Conservation (phyloP, 2,888 invertebrate species). For the Meiosimyza decipiens region DNA sequence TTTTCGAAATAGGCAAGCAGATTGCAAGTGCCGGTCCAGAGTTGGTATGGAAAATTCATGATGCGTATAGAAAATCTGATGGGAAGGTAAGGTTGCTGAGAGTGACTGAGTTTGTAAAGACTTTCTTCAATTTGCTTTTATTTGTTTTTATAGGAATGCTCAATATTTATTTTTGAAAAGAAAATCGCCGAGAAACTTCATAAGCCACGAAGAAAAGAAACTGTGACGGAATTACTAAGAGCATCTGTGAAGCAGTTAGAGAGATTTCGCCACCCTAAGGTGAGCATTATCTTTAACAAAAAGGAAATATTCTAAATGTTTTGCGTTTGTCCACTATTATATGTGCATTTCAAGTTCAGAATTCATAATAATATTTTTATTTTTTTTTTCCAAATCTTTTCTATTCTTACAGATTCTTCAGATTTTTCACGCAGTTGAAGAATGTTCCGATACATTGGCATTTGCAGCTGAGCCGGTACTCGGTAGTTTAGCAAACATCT, state of each 20-base stretch:
- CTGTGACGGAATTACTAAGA: slow-evolving; percentile 88
- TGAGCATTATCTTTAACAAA: slow-evolving; percentile 44
- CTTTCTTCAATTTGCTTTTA: background rate
- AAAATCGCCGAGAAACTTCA: slow-evolving; percentile 90
- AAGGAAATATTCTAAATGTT: background rate
- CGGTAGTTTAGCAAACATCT: slow-evolving; percentile 88
- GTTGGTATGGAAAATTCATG: slow-evolving; percentile 91
- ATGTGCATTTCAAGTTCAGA: background rate
- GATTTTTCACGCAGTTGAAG: slow-evolving; percentile 80
- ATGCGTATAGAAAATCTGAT: slow-evolving; percentile 88
- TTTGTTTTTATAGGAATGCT: slow-evolving; percentile 81
- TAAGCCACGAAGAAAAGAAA: slow-evolving; percentile 91
- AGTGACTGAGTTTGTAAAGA: background rate
- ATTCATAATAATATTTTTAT: background rate
- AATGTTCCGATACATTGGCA: slow-evolving; percentile 87
- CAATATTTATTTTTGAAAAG: slow-evolving; percentile 94
- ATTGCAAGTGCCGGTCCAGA: slow-evolving; percentile 87
- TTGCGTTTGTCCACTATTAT: too few species aligned
- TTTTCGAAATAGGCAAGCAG: slow-evolving; percentile 88
- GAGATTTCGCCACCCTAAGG: slow-evolving; percentile 85
- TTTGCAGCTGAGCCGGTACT: slow-evolving; percentile 94
- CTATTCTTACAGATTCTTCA: slow-evolving; percentile 69
- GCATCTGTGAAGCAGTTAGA: slow-evolving; percentile 83
- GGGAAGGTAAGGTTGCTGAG: slow-evolving; percentile 77
- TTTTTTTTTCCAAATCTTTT: slow-evolving; percentile 31